Base-by-base conservation (phyloP, 2,797 vertebrate species). In the Aeoliscus strigatus region DNA sequence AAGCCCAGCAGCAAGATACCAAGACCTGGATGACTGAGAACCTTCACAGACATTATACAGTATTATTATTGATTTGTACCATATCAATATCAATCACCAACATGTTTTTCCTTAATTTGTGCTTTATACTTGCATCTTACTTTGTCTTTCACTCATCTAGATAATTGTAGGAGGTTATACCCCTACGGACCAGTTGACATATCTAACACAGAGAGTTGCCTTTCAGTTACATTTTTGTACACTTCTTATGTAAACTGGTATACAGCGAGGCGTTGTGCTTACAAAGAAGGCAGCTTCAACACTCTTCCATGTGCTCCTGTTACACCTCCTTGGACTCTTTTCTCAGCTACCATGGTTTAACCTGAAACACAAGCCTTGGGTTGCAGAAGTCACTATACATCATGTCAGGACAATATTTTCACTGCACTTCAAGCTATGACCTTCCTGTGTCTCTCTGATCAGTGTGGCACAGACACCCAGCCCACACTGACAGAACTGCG, bases 341-440 rank as follows among this genome's bases (percentile, higher is more conserved):
- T 60, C 54, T 81, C 57, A 70, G 69, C 58, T 66, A 66, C 59
- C 66, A 60, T 35, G 34, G 53, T 57, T 76, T 73, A 70, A 77
- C 74, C 60, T 74, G 45, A 75, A 80, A 76, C 71, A 59, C 60
- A 59, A 63, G 75, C 81, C 75, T 50, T 10, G 14, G 76, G 80
- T 75, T 62, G 39, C 54, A 65, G 32, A 46, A 81, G 76, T 85
- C 82, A 76, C 70, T 75, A 58, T 63, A 58, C 81, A 81, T 82
- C 70, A 73, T 68, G 67, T 85, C 82, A 81, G 69, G 64, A 76
- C 75, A 81, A 78, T 78, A 75, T 75, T 86, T 83, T 66, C 60
- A 28, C 63, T 75, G 76, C 70, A n/a, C 64, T 73, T 47, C 46
- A 27, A 60, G 82, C 74, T 12, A 50, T 76, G 75, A 81, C 82